Evolutionary conservation across 2,113 vertebrate genomes (phyloP).

Genomic region (Mungos mungo): DNA sequence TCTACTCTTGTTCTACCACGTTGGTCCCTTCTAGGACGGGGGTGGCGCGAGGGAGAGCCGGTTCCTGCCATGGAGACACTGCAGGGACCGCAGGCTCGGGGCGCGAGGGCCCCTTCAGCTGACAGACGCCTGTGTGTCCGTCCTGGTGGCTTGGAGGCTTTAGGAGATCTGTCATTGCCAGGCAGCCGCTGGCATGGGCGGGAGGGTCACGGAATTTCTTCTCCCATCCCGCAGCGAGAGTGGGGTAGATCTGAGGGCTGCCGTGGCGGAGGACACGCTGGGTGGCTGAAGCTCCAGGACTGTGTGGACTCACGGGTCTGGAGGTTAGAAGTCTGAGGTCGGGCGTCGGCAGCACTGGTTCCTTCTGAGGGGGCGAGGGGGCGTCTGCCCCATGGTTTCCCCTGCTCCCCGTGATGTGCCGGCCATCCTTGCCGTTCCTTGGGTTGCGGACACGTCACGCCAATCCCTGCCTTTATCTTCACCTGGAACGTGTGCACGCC

Average conservation of each 20-base stretch:
- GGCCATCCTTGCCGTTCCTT: too few relatives aligned
- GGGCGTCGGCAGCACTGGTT: accelerated
- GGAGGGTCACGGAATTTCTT: accelerated
- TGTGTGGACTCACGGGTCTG: accelerated
- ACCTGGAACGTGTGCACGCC: accelerated
- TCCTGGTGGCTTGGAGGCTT: background rate
- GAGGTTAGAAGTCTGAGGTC: accelerated
- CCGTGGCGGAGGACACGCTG: accelerated
- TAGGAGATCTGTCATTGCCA: background rate
- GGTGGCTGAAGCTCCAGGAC: too few relatives aligned
- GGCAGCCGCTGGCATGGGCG: background rate
- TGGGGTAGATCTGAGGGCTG: background rate
- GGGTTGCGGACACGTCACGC: too few relatives aligned
- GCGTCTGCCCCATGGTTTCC: background rate
- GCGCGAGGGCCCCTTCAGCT: accelerated
- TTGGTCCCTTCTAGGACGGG: accelerated
- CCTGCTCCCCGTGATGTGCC: too few relatives aligned
- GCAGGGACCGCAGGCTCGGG: background rate
- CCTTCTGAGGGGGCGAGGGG: accelerated
- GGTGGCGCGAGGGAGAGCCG: accelerated
- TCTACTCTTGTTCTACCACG: accelerated
- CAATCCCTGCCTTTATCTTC: too few relatives aligned
- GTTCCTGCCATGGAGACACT: accelerated
- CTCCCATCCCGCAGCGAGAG: accelerated
- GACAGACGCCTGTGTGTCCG: accelerated